Conservation (phyloP, 2,888 invertebrate species). For the Tiliacea aurago region DNA sequence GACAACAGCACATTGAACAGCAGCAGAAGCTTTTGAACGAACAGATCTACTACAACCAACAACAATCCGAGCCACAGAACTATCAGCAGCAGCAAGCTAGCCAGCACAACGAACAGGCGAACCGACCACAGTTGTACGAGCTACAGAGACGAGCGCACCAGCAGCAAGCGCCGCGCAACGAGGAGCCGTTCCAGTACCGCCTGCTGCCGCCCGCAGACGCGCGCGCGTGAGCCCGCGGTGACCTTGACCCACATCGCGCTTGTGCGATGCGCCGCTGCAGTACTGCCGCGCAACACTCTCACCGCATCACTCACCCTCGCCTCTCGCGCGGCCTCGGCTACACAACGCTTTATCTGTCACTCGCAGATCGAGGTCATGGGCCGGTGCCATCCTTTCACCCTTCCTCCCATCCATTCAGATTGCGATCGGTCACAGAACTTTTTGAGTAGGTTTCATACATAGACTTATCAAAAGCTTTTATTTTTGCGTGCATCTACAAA, state of each 20-base stretch:
- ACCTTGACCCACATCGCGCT: constrained; percentile 85
- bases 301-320: constrained; percentile 55
- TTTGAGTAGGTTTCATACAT: not conserved
- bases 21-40: constrained; percentile 55
- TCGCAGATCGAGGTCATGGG: constrained; percentile 40
- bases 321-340: constrained; percentile 44
- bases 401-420: constrained; percentile 2
- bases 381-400: constrained; percentile 37
- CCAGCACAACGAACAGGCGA: constrained; percentile 43
- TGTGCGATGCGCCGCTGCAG: constrained; percentile 67
- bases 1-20: constrained; percentile 66
- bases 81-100: constrained; percentile 45
- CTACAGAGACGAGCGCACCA: constrained; percentile 57
- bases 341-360: constrained; percentile 29
- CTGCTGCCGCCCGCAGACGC: constrained; percentile 68
- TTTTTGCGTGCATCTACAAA: constrained; percentile 24
- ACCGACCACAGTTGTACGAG: constrained; percentile 54
- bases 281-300: constrained; percentile 56
- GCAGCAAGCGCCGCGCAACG: constrained; percentile 59
- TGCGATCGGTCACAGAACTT: constrained; percentile 32
- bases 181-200: constrained; percentile 73
- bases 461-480: not conserved
- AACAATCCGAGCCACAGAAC: constrained; percentile 54
- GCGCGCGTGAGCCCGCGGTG: constrained; percentile 74
- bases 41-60: constrained; percentile 57